Conservation (phyloP, 2,888 invertebrate genomes). For the Muscina levida region DNA sequence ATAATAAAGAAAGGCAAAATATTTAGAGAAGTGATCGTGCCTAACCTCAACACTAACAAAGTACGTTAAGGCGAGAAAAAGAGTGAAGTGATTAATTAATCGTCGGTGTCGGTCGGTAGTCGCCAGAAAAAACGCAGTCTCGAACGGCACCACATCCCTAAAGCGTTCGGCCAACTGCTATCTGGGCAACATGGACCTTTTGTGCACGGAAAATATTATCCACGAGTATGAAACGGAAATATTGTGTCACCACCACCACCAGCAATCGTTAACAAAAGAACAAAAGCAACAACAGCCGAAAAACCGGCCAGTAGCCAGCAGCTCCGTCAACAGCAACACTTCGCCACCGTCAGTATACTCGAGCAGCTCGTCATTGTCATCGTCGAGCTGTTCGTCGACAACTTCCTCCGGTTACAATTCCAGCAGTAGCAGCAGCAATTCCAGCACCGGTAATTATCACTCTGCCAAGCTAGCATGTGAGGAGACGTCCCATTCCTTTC, state of each 20-base stretch:
- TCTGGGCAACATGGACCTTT: constrained; percentile 81
- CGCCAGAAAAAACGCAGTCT: constrained; percentile 6
- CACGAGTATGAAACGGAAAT: constrained; percentile 72
- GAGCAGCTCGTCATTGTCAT: constrained; percentile 60
- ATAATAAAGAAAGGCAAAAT: constrained; percentile 27
- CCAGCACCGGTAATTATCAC: constrained; percentile 46
- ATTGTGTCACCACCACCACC: constrained; percentile 62
- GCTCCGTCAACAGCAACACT: constrained; percentile 40
- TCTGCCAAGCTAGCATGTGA: constrained; percentile 56
- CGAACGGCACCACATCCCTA: not conserved
- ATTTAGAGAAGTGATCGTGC: constrained; percentile 28
- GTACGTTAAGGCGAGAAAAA: too few relatives aligned
- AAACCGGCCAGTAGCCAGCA: constrained; percentile 35
- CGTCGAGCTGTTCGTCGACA: constrained; percentile 63
- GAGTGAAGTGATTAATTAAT: constrained; percentile 20
- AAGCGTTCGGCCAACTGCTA: not conserved
- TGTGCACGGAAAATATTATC: constrained; percentile 83
- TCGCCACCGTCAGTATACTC: constrained; percentile 62
- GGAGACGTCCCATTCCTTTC: constrained; percentile 54
- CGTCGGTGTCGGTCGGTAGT: not conserved
- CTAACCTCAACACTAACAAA: constrained; percentile 50
- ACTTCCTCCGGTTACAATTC: constrained; percentile 69
- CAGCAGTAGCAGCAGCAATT: constrained; percentile 62
- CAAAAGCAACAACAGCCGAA: constrained; percentile 39
- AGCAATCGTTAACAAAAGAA: constrained; percentile 41